Percentiles rank a stretch among this genome's conserved stretches.
These are phyloP conservation scores for Stomorhina lunata DNA, from an alignment of 2,888 invertebrate genomes.

Conservation along the genomic window DNA sequence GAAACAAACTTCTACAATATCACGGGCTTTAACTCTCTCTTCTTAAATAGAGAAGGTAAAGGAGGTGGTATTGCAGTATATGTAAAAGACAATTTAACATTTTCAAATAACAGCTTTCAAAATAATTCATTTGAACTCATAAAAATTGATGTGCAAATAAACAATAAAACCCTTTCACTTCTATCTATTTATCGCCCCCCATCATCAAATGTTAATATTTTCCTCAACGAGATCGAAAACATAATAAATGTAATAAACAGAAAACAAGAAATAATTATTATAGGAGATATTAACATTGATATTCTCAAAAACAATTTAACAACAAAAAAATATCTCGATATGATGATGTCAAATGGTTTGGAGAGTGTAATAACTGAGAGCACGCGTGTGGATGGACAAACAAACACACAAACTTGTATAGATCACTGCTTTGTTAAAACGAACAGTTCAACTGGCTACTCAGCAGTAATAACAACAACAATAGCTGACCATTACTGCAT, in stretches of 20 bases:
- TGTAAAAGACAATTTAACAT: background rate
- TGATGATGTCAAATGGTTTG: background rate
- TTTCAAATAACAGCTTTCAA: background rate
- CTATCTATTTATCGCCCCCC: background rate
- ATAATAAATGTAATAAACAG: background rate
- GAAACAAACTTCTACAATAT: background rate
- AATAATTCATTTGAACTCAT: background rate
- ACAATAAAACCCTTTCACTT: background rate
- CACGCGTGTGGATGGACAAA: constrained; percentile 8
- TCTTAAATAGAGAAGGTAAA: background rate
- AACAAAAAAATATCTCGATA: constrained; percentile 1
- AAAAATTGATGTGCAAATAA: background rate
- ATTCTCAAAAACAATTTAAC: background rate
- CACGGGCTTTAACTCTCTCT: background rate
- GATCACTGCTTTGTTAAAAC: background rate
- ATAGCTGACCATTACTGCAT: background rate
- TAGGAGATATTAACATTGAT: constrained; percentile 19
- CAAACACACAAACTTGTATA: background rate
- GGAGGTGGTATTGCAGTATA: background rate
- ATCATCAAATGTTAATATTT: background rate
- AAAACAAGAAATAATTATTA: background rate
- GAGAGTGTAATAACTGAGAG: background rate
- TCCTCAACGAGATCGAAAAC: background rate
- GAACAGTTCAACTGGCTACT: background rate
- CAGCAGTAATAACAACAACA: background rate